Conservation (phyloP, 2,888 invertebrate genomes). For the Hyposoter didymator region DNA sequence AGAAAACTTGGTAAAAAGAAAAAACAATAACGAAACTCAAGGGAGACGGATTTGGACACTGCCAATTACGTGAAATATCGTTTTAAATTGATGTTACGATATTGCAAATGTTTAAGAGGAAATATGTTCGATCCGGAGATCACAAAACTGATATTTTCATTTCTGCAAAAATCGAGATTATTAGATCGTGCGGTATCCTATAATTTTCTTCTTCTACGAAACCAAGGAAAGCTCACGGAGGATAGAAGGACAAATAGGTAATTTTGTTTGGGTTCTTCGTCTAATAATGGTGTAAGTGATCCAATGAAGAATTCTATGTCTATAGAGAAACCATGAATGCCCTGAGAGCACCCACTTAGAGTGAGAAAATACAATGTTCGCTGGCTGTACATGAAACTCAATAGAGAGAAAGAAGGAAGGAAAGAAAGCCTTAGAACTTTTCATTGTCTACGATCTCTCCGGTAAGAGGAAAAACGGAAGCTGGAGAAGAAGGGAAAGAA, state of each 20-base stretch:
- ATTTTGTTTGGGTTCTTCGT: slow-evolving; percentile 21
- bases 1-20: neutral
- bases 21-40: neutral
- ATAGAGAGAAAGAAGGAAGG: slow-evolving; percentile 1
- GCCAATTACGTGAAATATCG: neutral
- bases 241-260: neutral
- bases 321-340: slow-evolving; percentile 27
- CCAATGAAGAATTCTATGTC: slow-evolving; percentile 33
- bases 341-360: slow-evolving; percentile 21
- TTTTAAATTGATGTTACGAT: neutral
- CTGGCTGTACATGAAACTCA: slow-evolving; percentile 19
- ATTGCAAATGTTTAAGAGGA: neutral
- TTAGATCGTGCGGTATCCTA: neutral
- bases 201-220: neutral
- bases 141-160: neutral
- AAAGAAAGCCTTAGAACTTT: slow-evolving; percentile 38
- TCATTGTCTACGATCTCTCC: slow-evolving; percentile 25
- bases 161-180: neutral
- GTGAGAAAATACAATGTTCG: slow-evolving; percentile 51
- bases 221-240: neutral
- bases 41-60: neutral
- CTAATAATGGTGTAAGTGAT: slow-evolving; percentile 31
- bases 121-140: neutral
- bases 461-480: neutral
- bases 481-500: slow-evolving; percentile 44